Conservation (phyloP, 37 sponge, comb jelly and placozoan species). For the Eunapius fragilis region DNA sequence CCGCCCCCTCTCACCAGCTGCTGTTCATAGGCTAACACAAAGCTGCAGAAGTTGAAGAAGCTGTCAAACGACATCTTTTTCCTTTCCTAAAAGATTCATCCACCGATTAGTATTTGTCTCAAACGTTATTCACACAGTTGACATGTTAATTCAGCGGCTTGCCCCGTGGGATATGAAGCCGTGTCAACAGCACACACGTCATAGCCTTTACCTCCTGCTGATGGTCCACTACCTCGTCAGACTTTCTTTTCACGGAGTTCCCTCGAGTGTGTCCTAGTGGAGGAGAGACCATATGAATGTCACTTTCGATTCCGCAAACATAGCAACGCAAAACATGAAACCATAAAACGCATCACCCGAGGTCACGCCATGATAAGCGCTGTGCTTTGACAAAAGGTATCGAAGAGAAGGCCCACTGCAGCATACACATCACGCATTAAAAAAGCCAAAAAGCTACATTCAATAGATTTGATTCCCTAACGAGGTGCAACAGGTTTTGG, state of each 20-base stretch:
- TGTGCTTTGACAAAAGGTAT: too few relatives aligned
- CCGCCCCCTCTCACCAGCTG: constrained; percentile 59
- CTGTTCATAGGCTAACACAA: constrained; percentile 71
- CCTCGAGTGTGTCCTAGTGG: neutral
- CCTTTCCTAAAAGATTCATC: neutral
- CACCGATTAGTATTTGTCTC: neutral
- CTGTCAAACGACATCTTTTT: constrained; percentile 36
- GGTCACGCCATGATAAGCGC: too few relatives aligned
- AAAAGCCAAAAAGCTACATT: too few relatives aligned
- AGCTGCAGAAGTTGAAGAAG: constrained; percentile 64
- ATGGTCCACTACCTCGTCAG: neutral
- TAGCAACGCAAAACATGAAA: neutral
- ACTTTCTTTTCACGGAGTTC: neutral
- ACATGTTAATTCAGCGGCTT: neutral
- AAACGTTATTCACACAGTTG: neutral
- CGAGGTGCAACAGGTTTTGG: too few relatives aligned
- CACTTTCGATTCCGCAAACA: too few relatives aligned
- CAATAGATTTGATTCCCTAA: too few relatives aligned
- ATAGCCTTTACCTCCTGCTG: neutral
- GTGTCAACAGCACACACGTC: neutral
- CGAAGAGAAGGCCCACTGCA: too few relatives aligned
- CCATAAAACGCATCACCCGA: neutral
- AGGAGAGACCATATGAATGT: too few relatives aligned
- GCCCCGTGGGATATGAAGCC: neutral
- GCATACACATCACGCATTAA: too few relatives aligned